Base-by-base conservation (phyloP, 1,140 invertebrate species). In the Musca vetustissima region DNA sequence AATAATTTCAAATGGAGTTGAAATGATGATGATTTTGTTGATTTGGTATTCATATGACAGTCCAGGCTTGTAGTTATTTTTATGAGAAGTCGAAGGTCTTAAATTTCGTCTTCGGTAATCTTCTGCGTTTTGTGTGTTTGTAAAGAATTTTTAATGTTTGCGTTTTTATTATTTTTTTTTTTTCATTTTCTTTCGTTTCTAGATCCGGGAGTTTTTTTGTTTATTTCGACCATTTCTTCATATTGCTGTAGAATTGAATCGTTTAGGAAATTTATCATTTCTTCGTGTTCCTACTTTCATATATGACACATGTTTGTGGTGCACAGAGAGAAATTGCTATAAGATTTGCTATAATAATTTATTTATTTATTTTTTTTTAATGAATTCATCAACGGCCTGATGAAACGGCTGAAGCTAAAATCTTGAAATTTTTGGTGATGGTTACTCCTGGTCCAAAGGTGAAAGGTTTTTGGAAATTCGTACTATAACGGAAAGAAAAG, bases 51-150 rank as follows among this genome's bases (percentile, higher is more conserved):
- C 53, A 28, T 25, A 57, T 57, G 25, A 53, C 53, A 57, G 25
- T n/a, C 53, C 53, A 57, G 53, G 53, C 22, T 57, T 28, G 49
- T 28, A 57, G 25, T 57, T 24, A 57, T 57, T 57, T 57, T 57
- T 57, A 57, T 57, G 53, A 57, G 53, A 57, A 57, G 53, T 22
- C 14, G n/a, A 8, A 25, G n/a, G 13, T 24, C 53, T 57, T 57
- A 57, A 43, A 43, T 43, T 43, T 43, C 36, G 36, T 13, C 36
- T 43, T 43, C 11, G 36, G 36, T n/a, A 57, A 8, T 57, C 7
- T n/a, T n/a, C n/a, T n/a, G n/a, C n/a, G n/a, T n/a, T n/a, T n/a
- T n/a, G n/a, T 21, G 22, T 7, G 15, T 57, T 57, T 57, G 25
- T 57, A 25, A 22, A 25, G 53, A 57, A 25, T 25, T 57, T 22